Conservation (phyloP, 1,140 invertebrate species). For the Pseudomyrmex pallidus region DNA sequence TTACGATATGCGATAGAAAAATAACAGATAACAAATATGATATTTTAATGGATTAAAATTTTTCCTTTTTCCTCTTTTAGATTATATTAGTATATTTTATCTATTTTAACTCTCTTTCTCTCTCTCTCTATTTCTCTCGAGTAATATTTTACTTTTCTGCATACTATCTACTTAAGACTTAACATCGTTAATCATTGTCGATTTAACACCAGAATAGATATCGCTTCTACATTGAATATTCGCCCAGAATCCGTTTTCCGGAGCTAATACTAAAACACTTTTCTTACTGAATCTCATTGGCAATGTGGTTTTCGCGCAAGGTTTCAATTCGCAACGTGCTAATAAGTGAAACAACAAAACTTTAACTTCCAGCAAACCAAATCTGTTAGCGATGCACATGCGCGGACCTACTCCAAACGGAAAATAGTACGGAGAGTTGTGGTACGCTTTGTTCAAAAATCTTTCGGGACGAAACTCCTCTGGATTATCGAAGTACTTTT, state of each 20-base stretch:
- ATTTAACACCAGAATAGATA: neutral
- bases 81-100: too few species aligned
- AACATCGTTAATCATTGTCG: neutral
- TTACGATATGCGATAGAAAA: too few species aligned
- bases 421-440: conserved; percentile 8
- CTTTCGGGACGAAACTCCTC: conserved; percentile 42
- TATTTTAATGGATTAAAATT: too few species aligned
- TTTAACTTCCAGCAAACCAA: conserved; percentile 47
- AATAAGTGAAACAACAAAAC: conserved; percentile 53
- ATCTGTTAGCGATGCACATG: conserved; percentile 64
- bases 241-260: conserved; percentile 77
- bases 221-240: conserved; percentile 51
- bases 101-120: too few species aligned
- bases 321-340: conserved; percentile 31
- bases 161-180: neutral
- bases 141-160: neutral
- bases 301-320: neutral
- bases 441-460: conserved; percentile 28
- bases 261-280: neutral
- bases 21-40: too few species aligned
- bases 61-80: too few species aligned
- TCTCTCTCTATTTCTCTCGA: too few species aligned
- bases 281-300: conserved; percentile 23
- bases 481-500: conserved; percentile 48
- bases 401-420: conserved; percentile 59